A percentile compares a stretch with the other conserved stretches of the same genome.
Evolutionary conservation across 2,113 vertebrate species (phyloP).

Genomic region (Onychostruthus taczanowskii): DNA sequence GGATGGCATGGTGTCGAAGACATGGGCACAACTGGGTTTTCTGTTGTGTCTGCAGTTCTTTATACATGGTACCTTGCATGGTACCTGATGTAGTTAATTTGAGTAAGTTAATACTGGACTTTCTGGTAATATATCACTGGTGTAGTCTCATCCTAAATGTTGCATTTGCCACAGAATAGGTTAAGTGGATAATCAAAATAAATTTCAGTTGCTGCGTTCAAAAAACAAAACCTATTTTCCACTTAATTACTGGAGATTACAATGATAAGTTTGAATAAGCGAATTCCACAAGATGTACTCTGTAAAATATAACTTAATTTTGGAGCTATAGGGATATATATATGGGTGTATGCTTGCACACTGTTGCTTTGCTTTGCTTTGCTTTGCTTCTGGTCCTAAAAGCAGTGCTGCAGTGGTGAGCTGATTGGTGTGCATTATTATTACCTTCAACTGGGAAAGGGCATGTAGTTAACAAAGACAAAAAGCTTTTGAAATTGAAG

Average conservation of each 20-base stretch:
- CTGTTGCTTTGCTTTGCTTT: neutral
- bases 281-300: neutral
- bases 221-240: neutral
- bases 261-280: neutral
- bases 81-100: neutral
- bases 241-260: neutral
- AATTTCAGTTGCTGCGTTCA: neutral
- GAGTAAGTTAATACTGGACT: neutral
- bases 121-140: neutral
- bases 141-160: neutral
- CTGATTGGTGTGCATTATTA: neutral
- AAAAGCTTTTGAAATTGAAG: neutral
- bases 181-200: neutral
- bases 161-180: neutral
- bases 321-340: neutral
- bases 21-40: fast-evolving
- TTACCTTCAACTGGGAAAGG: neutral
- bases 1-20: neutral
- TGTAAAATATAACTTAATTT: neutral
- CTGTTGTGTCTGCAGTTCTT: neutral
- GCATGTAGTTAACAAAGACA: neutral
- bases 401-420: neutral
- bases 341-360: neutral
- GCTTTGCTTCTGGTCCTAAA: neutral
- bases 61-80: neutral